A percentile compares a stretch with the other conserved stretches of the same genome.
These are phyloP conservation scores for Ctenicera cuprea DNA, from an alignment of 2,888 invertebrate species.

Conservation along the genomic window DNA sequence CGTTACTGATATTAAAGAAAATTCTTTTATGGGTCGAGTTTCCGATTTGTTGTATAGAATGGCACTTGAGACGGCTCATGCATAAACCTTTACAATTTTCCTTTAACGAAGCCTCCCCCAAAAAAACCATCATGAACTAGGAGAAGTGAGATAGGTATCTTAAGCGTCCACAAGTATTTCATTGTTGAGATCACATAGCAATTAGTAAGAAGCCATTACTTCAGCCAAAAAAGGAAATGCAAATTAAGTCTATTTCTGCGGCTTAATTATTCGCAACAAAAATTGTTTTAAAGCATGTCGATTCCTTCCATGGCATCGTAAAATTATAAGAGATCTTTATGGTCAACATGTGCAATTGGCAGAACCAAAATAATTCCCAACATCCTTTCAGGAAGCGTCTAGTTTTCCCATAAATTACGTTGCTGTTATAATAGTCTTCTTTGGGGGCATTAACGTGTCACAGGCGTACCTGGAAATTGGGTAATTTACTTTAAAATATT, in stretches of 20 bases:
- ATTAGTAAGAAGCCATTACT: neutral
- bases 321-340: conserved; percentile 7
- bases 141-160: too few relatives aligned
- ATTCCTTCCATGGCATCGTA: neutral
- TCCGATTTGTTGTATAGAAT: too few relatives aligned
- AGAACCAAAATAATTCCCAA: conserved; percentile 38
- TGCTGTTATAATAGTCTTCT: conserved; percentile 23
- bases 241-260: too few relatives aligned
- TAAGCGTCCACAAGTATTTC: too few relatives aligned
- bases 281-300: neutral
- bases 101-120: too few relatives aligned
- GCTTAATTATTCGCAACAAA: neutral
- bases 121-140: too few relatives aligned
- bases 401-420: conserved; percentile 41
- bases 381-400: conserved; percentile 42
- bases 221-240: neutral
- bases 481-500: conserved; percentile 36
- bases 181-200: too few relatives aligned
- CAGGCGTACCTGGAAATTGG: conserved; percentile 34
- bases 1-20: too few relatives aligned
- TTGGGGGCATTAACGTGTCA: conserved; percentile 29
- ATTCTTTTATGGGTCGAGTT: too few relatives aligned
- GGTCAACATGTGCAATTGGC: conserved; percentile 45
- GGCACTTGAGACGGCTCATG: neutral
- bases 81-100: too few relatives aligned